phyloP scores from a whole-genome alignment of 2,888 invertebrate genomes.

The Pyrrhia umbra region DNA sequence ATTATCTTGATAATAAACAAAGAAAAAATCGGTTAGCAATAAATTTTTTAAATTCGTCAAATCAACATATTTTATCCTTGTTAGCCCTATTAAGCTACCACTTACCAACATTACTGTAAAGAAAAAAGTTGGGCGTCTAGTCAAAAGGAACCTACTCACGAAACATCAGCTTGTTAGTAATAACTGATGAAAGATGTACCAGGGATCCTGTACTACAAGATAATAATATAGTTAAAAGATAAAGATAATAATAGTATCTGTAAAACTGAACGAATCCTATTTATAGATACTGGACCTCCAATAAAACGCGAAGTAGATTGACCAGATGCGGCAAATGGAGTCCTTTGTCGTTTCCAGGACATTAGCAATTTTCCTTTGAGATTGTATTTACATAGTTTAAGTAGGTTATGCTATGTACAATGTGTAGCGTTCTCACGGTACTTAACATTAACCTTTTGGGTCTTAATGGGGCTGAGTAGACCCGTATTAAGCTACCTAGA shows the following conservation, averaged over 20 bases:
- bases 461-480: not conserved
- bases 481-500: not conserved
- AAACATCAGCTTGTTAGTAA: too few species aligned
- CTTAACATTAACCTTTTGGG: slow-evolving; percentile 2
- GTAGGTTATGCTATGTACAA: slow-evolving; percentile 2
- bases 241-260: not conserved
- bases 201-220: too few species aligned
- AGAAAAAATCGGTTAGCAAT: too few species aligned
- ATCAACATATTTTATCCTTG: too few species aligned
- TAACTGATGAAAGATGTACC: too few species aligned
- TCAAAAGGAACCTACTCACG: too few species aligned
- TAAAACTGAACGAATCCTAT: not conserved
- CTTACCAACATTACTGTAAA: too few species aligned
- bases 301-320: slow-evolving; percentile 16
- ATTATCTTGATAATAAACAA: too few species aligned
- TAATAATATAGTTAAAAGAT: too few species aligned
- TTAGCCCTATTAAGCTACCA: too few species aligned
- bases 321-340: slow-evolving; percentile 25
- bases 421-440: slow-evolving; percentile 1
- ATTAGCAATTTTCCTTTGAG: slow-evolving; percentile 21
- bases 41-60: too few species aligned
- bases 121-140: too few species aligned
- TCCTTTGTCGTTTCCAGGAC: slow-evolving; percentile 7
- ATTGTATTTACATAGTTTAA: not conserved
- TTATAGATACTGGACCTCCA: not conserved